These are phyloP conservation scores for Drosophila sturtevanti DNA, from an alignment of 1,140 invertebrate species.

Conservation along the genomic window DNA sequence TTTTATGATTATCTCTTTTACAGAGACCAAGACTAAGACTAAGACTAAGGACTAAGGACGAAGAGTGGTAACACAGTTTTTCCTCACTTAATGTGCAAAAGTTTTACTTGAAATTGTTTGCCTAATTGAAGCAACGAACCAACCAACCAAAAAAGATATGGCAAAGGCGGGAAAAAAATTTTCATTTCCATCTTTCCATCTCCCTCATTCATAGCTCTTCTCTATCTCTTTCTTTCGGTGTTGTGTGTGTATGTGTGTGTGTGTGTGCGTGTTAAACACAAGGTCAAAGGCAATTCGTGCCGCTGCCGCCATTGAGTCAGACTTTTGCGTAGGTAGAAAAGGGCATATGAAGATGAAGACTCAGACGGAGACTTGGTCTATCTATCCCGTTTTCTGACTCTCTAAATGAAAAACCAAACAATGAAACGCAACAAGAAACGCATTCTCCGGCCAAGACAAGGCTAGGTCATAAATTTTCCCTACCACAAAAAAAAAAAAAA, in stretches of 20 bases:
- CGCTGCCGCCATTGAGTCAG: slow-evolving; percentile 38
- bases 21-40: slow-evolving; percentile 16
- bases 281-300: slow-evolving; percentile 76
- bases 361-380: background rate
- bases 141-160: slow-evolving; percentile 35
- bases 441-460: slow-evolving; percentile 67
- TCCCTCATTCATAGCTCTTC: background rate
- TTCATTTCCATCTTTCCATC: slow-evolving; percentile 48
- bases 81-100: slow-evolving; percentile 62
- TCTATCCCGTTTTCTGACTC: background rate
- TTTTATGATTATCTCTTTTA: slow-evolving; percentile 75
- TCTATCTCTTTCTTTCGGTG: background rate
- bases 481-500: slow-evolving; percentile 55
- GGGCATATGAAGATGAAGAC: background rate
- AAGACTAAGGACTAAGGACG: too few relatives aligned
- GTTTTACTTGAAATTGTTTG: slow-evolving; percentile 46
- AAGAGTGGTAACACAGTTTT: slow-evolving; percentile 48
- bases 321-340: slow-evolving; percentile 51
- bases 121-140: slow-evolving; percentile 54
- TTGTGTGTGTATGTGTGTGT: too few relatives aligned
- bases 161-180: slow-evolving; percentile 70
- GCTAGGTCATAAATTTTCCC: slow-evolving; percentile 74
- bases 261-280: slow-evolving; percentile 51
- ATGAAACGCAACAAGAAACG: slow-evolving; percentile 65
- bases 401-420: slow-evolving; percentile 32